A percentile compares a stretch with the other conserved stretches of the same genome.
phyloP scores from a whole-genome alignment of 2,113 vertebrate genomes.

The Papio anubis region DNA sequence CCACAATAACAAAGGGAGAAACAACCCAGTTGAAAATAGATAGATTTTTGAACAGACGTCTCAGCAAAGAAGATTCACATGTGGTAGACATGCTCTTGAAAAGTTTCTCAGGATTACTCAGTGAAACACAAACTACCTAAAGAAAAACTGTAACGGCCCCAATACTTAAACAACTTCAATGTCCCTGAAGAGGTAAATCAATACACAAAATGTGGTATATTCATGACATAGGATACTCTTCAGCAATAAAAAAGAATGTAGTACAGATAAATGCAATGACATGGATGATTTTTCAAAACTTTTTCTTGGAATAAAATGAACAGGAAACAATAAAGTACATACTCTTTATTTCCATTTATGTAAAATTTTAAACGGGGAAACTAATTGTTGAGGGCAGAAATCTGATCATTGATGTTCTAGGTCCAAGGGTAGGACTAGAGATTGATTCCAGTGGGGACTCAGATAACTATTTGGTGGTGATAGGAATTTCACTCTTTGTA shows the following conservation, averaged over 20 bases:
- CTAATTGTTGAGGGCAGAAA: neutral
- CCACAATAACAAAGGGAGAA: neutral
- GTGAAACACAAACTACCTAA: neutral
- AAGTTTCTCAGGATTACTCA: neutral
- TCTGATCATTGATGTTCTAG: too few relatives aligned
- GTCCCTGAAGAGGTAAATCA: neutral
- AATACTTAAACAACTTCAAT: neutral
- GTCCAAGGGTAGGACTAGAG: neutral
- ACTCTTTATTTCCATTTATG: neutral
- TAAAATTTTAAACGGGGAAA: neutral
- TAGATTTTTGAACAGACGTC: neutral
- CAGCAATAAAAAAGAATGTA: neutral
- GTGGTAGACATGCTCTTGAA: neutral
- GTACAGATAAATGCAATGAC: neutral
- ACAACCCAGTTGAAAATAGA: neutral
- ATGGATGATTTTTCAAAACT: neutral
- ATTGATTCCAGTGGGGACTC: neutral
- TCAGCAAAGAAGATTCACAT: neutral
- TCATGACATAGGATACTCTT: neutral
- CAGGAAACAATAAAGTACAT: fast-evolving
- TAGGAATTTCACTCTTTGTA: neutral
- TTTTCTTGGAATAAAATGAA: neutral
- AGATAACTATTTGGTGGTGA: too few relatives aligned
- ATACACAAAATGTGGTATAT: neutral
- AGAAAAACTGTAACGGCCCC: neutral